Conservation (phyloP, 2,797 vertebrate species). For the Hydrocynus forskahlii region DNA sequence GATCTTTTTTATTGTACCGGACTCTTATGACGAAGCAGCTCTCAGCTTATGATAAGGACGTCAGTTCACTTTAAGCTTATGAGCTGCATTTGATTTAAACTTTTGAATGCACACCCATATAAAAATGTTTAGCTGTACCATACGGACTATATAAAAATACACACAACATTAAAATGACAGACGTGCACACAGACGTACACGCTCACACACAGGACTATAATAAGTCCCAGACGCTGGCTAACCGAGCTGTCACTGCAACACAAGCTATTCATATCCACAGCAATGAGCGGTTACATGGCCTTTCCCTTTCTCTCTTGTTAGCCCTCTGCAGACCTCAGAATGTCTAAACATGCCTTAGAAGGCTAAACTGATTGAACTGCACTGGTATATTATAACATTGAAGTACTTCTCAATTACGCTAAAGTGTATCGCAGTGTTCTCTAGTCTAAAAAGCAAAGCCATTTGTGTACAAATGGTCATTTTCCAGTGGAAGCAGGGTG, state of each 20-base stretch:
- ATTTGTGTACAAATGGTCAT: constrained; percentile 21
- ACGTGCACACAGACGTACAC: constrained; percentile 42
- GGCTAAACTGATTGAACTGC: constrained; percentile 48
- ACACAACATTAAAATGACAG: constrained; percentile 54
- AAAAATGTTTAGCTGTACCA: constrained; percentile 36
- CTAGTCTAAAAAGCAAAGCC: constrained; percentile 15
- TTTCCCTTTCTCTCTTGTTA: constrained; percentile 61
- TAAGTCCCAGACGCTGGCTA: constrained; percentile 81
- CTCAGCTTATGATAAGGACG: constrained; percentile 18
- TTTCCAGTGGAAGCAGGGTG: constrained; percentile 15
- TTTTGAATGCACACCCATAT: constrained; percentile 20
- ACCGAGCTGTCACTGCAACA: constrained; percentile 78
- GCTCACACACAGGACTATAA: constrained; percentile 71
- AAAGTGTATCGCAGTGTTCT: constrained; percentile 18
- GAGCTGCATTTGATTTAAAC: constrained; percentile 28
- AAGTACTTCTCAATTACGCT: constrained; percentile 32
- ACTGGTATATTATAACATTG: constrained; percentile 17
- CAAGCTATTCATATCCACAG: constrained; percentile 82
- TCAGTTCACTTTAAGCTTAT: constrained; percentile 30
- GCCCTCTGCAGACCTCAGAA: constrained; percentile 45
- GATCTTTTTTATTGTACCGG: constrained; percentile 34
- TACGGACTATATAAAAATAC: constrained; percentile 54
- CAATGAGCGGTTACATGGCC: constrained; percentile 78
- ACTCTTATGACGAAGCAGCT: background rate
- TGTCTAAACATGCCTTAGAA: constrained; percentile 51